phyloP scores from a whole-genome alignment of 2,113 vertebrate species.

The Dendrocopos noguchii region DNA sequence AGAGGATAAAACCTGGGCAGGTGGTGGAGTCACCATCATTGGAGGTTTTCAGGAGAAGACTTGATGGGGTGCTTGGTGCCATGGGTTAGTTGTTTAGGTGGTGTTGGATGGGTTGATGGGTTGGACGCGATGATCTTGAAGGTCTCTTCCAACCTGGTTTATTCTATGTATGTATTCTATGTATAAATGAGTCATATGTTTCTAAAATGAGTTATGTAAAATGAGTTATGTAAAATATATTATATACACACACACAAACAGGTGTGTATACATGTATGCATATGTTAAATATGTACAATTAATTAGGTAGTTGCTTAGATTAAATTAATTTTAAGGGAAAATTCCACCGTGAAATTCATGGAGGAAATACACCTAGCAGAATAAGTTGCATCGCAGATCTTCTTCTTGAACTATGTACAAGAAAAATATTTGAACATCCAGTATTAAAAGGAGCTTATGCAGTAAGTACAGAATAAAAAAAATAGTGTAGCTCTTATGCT shows the following conservation, averaged over 20 bases:
- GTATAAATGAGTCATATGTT: not conserved
- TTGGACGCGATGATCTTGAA: too few species aligned
- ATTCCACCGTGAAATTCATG: not conserved
- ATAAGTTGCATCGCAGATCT: not conserved
- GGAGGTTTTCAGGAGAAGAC: too few species aligned
- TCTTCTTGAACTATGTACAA: not conserved
- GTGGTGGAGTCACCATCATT: too few species aligned
- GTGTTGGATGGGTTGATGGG: too few species aligned
- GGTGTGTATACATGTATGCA: not conserved
- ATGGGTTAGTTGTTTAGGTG: too few species aligned
- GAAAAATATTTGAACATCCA: not conserved
- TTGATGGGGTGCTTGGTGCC: too few species aligned
- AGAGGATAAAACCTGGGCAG: not conserved
- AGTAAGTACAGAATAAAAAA: not conserved
- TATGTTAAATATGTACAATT: not conserved
- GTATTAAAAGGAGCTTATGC: not conserved
- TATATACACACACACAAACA: not conserved
- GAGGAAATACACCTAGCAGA: not conserved
- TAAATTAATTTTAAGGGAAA: not conserved
- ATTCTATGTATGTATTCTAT: too few species aligned
- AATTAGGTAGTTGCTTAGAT: not conserved
- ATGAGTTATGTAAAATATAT: too few species aligned
- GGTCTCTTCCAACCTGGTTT: too few species aligned
- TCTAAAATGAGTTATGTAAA: not conserved
- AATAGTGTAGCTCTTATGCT: not conserved